These are phyloP conservation scores for Antechinus flavipes DNA, from an alignment of 2,113 vertebrate species.

Conservation along the genomic window DNA sequence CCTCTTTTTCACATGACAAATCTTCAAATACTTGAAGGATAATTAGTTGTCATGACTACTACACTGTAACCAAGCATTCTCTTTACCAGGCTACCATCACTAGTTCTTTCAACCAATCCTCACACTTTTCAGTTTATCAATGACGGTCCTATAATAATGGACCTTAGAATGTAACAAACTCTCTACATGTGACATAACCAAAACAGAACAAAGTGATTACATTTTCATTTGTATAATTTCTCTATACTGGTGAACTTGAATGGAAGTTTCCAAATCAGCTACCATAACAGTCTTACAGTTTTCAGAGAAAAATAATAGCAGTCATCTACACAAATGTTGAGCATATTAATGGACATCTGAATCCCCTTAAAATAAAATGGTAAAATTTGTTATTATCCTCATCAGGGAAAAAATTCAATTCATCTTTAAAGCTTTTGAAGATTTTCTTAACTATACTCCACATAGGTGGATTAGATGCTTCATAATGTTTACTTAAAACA, in stretches of 20 bases:
- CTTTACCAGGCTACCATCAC: not conserved
- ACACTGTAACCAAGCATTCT: not conserved
- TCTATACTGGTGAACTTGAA: not conserved
- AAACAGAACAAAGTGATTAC: not conserved
- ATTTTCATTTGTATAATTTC: not conserved
- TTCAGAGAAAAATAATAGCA: not conserved
- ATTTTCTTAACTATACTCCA: constrained; percentile 5
- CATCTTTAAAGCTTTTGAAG: not conserved
- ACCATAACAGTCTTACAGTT: not conserved
- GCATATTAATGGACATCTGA: constrained; percentile 20
- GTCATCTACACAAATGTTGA: not conserved
- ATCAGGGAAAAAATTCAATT: constrained; percentile 22
- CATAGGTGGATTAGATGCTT: not conserved
- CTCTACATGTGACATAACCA: not conserved
- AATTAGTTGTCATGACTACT: not conserved
- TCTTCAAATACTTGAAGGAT: not conserved
- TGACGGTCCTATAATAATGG: not conserved
- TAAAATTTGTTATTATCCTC: not conserved
- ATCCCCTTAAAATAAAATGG: constrained; percentile 24
- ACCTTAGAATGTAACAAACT: not conserved
- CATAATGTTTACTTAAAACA: constrained; percentile 44
- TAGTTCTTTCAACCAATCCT: not conserved
- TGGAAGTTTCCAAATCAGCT: not conserved
- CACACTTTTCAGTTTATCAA: not conserved
- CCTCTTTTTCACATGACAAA: not conserved